Conservation (phyloP, 2,113 vertebrate genomes). For the Thymallus thymallus region DNA sequence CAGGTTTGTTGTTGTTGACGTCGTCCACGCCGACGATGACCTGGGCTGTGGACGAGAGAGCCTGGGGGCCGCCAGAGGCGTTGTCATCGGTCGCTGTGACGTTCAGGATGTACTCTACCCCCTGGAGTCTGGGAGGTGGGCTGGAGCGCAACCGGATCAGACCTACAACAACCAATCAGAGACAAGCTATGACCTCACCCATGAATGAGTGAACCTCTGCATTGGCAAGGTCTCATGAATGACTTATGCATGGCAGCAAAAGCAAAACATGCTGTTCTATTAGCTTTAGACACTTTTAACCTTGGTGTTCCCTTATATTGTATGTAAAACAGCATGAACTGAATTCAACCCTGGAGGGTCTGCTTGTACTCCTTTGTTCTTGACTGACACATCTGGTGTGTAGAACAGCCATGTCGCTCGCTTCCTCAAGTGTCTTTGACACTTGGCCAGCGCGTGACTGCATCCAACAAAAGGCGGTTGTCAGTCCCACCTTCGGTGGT, state of each 20-base stretch:
- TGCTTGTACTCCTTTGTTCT: no score
- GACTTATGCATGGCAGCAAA: neutral
- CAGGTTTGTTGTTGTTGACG: slow-evolving; percentile 88
- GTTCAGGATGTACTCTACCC: slow-evolving; percentile 82
- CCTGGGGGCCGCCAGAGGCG: slow-evolving; percentile 76
- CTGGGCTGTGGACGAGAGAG: slow-evolving; percentile 77
- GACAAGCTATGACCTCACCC: neutral
- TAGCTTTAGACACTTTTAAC: no score
- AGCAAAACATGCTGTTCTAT: neutral
- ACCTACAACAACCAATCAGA: slow-evolving; percentile 67
- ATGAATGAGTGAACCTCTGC: neutral
- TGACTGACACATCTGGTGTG: no score
- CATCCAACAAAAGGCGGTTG: no score
- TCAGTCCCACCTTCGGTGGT: neutral
- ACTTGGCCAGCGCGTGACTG: neutral
- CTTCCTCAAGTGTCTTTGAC: neutral
- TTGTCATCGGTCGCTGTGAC: slow-evolving; percentile 86
- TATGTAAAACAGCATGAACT: neutral
- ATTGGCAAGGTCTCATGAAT: neutral
- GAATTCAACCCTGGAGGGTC: neutral
- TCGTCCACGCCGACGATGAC: slow-evolving; percentile 84
- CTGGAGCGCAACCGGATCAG: slow-evolving; percentile 83
- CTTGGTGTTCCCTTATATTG: no score
- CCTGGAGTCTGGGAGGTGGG: slow-evolving; percentile 80
- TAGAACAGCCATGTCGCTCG: neutral